Conservation (phyloP, 2,797 vertebrate species). For the Acanthurus leucopareius region DNA sequence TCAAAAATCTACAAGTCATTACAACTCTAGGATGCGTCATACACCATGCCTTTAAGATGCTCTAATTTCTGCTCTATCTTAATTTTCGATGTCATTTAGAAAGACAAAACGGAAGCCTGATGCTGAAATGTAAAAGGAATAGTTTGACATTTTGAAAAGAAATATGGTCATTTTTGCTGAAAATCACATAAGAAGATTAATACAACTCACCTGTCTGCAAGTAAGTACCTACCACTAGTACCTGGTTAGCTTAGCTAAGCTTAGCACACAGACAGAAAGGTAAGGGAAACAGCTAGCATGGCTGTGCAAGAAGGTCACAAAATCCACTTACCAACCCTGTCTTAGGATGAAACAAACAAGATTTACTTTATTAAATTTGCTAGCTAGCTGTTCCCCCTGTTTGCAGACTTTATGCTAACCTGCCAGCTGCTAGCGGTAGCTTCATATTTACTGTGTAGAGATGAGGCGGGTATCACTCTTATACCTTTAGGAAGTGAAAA, state of each 20-base stretch:
- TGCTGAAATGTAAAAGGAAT: constrained; percentile 19
- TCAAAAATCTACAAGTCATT: constrained; percentile 33
- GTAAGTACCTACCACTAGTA: background rate
- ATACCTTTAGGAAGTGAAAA: background rate
- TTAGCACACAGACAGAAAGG: constrained; percentile 12
- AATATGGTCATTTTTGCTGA: background rate
- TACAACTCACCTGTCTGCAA: constrained; percentile 13
- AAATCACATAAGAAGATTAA: background rate
- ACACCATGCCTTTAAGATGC: constrained; percentile 29
- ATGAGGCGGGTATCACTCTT: constrained; percentile 6
- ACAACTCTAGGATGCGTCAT: constrained; percentile 34
- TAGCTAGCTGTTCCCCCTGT: background rate
- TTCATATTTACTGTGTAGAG: constrained; percentile 26
- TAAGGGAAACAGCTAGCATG: background rate
- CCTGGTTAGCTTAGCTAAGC: constrained; percentile 1
- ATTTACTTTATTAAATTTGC: background rate
- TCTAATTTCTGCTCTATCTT: constrained; percentile 2
- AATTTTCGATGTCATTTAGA: constrained; percentile 6
- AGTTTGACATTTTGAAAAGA: constrained; percentile 22
- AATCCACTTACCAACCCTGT: background rate
- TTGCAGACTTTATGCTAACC: constrained; percentile 12
- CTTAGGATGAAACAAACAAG: background rate
- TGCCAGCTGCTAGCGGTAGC: constrained; percentile 1
- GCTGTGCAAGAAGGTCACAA: background rate
- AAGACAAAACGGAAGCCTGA: constrained; percentile 6